These are phyloP conservation scores for Amphipyra berbera DNA, from an alignment of 2,888 invertebrate species.

Conservation along the genomic window DNA sequence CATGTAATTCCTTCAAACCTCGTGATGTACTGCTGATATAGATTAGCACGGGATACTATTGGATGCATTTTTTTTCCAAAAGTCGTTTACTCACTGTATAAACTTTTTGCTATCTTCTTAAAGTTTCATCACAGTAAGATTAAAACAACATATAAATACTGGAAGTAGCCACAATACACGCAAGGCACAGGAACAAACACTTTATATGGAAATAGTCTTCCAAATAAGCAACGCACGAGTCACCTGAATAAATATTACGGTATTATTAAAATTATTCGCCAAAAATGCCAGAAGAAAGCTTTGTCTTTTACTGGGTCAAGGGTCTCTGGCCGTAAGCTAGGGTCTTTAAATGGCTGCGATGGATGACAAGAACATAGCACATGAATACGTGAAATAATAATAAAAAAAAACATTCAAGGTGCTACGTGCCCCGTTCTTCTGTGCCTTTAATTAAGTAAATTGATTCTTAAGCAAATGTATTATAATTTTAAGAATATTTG, in stretches of 20 bases:
- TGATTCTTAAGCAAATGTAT: not conserved
- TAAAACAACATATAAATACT: not conserved
- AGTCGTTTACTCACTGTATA: no score
- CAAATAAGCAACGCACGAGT: slow-evolving; percentile 34
- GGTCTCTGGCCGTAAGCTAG: slow-evolving; percentile 35
- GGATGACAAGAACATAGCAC: slow-evolving; percentile 9
- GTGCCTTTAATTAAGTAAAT: slow-evolving; percentile 16
- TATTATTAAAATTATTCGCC: slow-evolving; percentile 54
- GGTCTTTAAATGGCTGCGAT: slow-evolving; percentile 24
- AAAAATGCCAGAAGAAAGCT: slow-evolving; percentile 49
- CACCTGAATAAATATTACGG: slow-evolving; percentile 53
- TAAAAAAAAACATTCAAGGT: no score
- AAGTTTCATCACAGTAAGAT: no score
- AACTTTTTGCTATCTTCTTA: no score
- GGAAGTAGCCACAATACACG: not conserved
- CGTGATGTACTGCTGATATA: no score
- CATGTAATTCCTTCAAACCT: no score
- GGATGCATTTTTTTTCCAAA: no score
- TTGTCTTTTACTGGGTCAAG: slow-evolving; percentile 41
- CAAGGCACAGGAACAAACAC: slow-evolving; percentile 12
- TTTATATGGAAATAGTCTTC: slow-evolving; percentile 42
- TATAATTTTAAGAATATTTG: slow-evolving; percentile 2
- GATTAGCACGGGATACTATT: no score
- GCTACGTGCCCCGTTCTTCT: slow-evolving; percentile 9
- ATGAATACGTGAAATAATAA: not conserved